Conservation (phyloP, 2,113 vertebrate species). For the Elanoides forficatus region DNA sequence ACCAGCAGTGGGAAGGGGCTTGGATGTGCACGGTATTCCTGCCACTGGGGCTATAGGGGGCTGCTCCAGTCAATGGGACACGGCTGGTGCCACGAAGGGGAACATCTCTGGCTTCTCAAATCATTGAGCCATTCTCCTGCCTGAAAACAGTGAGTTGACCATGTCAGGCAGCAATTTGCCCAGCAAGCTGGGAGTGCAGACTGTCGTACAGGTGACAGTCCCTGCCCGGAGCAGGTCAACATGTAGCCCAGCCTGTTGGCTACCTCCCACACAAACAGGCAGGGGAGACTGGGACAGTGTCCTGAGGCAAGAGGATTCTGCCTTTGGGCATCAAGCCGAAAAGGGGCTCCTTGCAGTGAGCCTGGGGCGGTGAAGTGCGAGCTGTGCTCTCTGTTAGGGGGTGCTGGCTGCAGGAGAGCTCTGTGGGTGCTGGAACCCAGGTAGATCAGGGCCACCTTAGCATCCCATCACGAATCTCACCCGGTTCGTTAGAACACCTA, state of each 20-base stretch:
- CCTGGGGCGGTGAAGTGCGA: not conserved
- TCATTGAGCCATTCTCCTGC: not conserved
- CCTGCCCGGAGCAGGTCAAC: not conserved
- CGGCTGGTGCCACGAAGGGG: accelerated
- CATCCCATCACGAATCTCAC: not conserved
- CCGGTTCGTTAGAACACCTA: not conserved
- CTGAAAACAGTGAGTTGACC: not conserved
- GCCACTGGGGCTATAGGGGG: not conserved
- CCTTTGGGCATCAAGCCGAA: not conserved
- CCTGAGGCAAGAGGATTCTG: not conserved
- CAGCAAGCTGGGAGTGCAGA: not conserved
- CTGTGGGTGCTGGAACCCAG: not conserved
- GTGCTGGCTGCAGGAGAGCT: not conserved
- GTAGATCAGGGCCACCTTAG: no score
- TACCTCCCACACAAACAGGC: not conserved
- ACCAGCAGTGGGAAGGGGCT: not conserved
- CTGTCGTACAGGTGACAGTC: not conserved
- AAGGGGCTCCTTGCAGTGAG: not conserved
- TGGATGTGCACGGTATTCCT: not conserved
- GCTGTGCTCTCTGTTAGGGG: not conserved
- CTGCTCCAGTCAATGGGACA: not conserved
- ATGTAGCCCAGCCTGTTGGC: not conserved
- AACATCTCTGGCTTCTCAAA: not conserved
- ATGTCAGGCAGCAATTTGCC: not conserved
- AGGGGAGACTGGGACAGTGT: not conserved